Conservation (phyloP, 2,888 invertebrate genomes). For the Platycnemis pennipes region DNA sequence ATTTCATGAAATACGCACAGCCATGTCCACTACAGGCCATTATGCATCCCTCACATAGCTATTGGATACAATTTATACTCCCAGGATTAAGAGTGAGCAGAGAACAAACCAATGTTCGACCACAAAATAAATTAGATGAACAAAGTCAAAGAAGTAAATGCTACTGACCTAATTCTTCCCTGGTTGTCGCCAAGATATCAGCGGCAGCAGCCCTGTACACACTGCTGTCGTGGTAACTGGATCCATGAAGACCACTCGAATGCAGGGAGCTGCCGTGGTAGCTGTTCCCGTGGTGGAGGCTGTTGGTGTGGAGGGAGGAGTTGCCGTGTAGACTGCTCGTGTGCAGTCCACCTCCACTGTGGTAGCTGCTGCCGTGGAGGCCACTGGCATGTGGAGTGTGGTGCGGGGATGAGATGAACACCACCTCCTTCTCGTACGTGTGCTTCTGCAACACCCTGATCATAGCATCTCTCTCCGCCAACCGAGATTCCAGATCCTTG, state of each 20-base stretch:
- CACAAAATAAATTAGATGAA: too few species aligned
- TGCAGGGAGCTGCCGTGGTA: conserved; percentile 44
- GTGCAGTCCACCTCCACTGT: conserved; percentile 51
- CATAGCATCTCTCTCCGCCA: conserved; percentile 94
- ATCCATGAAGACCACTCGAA: background rate
- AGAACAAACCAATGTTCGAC: too few species aligned
- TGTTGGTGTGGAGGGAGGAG: background rate
- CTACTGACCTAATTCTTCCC: conserved; percentile 79
- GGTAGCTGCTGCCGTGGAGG: conserved; percentile 50
- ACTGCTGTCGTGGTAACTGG: conserved; percentile 28
- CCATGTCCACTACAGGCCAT: too few species aligned
- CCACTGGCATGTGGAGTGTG: conserved; percentile 60
- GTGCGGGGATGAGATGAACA: conserved; percentile 78
- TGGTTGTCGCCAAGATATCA: conserved; percentile 78
- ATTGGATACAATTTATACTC: too few species aligned
- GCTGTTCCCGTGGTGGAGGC: conserved; percentile 16
- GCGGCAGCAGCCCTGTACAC: conserved; percentile 79
- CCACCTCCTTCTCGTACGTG: conserved; percentile 87
- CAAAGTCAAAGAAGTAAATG: background rate
- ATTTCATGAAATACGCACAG: too few species aligned
- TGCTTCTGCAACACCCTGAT: conserved; percentile 90
- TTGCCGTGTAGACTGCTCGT: conserved; percentile 37
- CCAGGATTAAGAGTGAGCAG: too few species aligned
- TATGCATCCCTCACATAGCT: too few species aligned
- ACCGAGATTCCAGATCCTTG: conserved; percentile 92